A percentile compares a stretch with the other conserved stretches of the same genome.
phyloP scores from a whole-genome alignment of 1,140 invertebrate genomes.

The Lysiphlebus fabarum region DNA sequence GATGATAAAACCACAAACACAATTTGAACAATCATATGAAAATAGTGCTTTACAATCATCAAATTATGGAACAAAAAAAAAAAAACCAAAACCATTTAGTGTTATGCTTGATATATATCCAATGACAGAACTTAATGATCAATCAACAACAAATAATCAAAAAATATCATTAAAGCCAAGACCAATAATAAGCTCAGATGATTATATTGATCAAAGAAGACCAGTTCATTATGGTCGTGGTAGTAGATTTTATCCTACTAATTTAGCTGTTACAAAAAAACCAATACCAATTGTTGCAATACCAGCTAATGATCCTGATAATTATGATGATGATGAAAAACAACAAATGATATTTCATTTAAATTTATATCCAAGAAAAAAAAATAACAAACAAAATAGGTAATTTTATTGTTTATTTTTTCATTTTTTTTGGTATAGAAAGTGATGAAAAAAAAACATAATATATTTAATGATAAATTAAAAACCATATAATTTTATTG shows the following conservation, averaged over 20 bases:
- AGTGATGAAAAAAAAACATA: too few species aligned
- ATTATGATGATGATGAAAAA: conserved; percentile 42
- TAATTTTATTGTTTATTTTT: neutral
- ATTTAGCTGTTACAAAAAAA: conserved; percentile 3
- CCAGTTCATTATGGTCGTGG: conserved; percentile 34
- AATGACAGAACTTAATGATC: conserved; percentile 45
- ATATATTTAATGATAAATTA: too few species aligned
- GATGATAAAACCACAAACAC: conserved; percentile 16
- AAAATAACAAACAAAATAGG: conserved; percentile 40
- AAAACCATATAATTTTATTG: neutral
- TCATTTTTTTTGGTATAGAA: too few species aligned
- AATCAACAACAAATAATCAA: conserved; percentile 28
- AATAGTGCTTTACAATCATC: conserved; percentile 26
- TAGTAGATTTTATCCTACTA: conserved; percentile 29
- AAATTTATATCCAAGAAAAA: conserved; percentile 50
- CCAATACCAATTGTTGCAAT: conserved; percentile 29
- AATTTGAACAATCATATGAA: conserved; percentile 29
- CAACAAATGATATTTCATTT: conserved; percentile 54
- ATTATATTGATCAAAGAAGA: conserved; percentile 35
- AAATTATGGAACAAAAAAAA: conserved; percentile 34
- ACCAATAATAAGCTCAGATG: conserved; percentile 28
- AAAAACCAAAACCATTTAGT: conserved; percentile 47
- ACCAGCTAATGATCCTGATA: conserved; percentile 26
- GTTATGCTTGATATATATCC: conserved; percentile 55
- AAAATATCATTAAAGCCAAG: conserved; percentile 34